Base-by-base conservation (phyloP, 2,888 invertebrate species). In the Melikaiella ostensackeni region DNA sequence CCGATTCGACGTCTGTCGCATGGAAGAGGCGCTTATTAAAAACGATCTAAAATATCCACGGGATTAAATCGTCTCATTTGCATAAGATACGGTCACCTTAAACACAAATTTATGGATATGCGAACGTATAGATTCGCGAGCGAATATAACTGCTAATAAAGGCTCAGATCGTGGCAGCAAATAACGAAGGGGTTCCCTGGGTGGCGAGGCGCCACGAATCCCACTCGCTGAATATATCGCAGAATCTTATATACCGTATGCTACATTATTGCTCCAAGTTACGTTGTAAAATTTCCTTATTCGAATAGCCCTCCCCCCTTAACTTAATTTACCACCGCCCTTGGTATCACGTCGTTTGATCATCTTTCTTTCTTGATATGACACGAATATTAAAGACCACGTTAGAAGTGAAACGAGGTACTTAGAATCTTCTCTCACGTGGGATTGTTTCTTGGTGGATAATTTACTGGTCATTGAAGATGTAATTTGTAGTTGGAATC, bases 61-160 rank as follows among this genome's bases (percentile, higher is more conserved):
- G 88, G 87, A 90, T 91, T 88, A 89, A 90, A 91, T 90, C 89
- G 89, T 88, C 90, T 91, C 85, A 90, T 91, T 91, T 91, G 89
- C 91, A 91, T 91, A 91, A 91, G 81, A 79, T 84, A 84, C 81
- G 80, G 74, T 79, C 81, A 78, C 77, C 74, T 84, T 90, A 89
- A 90, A 90, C 87, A 85, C 86, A 85, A 91, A 91, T 91, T 91
- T 90, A 91, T 89, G 90, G 85, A 89, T 89, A 88, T 88, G 88
- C 85, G 88, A 88, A 88, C 86, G 88, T 91, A 91, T 91, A 89
- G 91, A 91, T 91, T 91, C 88, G 87, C 88, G 86, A 87, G 87
- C 85, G 87, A 90, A 89, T 89, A 89, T 90, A 90, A 89, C 89
- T 90, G 89, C 89, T 89, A 90, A 90, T 90, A 90, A 90, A 90